phyloP scores from a whole-genome alignment of 2,797 vertebrate genomes.

The Brachyrhaphis roseni region DNA sequence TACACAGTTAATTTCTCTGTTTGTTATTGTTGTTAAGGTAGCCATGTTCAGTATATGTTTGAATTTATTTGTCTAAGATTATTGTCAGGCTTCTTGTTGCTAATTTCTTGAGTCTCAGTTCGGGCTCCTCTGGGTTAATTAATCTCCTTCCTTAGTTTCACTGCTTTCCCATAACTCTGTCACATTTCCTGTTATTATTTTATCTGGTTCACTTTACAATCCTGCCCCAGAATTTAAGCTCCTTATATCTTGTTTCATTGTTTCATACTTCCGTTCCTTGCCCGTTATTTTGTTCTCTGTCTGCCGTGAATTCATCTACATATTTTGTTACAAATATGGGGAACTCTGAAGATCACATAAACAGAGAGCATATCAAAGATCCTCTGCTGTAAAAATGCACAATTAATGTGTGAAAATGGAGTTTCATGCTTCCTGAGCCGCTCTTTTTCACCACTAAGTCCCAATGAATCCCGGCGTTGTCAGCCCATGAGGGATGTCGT shows the following conservation, averaged over 20 bases:
- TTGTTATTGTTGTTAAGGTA: not conserved
- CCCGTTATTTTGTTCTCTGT: not conserved
- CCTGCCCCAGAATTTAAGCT: not conserved
- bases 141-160: not conserved
- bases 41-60: not conserved
- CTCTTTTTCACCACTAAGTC: not conserved
- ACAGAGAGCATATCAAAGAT: not conserved
- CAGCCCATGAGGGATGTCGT: not conserved
- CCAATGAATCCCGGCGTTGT: not conserved
- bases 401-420: not conserved
- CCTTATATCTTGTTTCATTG: not conserved
- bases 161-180: not conserved
- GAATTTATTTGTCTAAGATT: not conserved
- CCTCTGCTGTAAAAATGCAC: not conserved
- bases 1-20: not conserved
- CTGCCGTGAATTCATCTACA: not conserved
- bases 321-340: not conserved
- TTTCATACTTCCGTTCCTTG: not conserved
- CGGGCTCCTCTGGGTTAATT: not conserved
- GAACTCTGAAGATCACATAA: not conserved
- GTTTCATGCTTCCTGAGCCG: not conserved
- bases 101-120: not conserved
- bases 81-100: not conserved
- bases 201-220: not conserved
- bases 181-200: not conserved